These are phyloP conservation scores for Drosophila nikananu DNA, from an alignment of 1,140 invertebrate genomes.

Conservation along the genomic window DNA sequence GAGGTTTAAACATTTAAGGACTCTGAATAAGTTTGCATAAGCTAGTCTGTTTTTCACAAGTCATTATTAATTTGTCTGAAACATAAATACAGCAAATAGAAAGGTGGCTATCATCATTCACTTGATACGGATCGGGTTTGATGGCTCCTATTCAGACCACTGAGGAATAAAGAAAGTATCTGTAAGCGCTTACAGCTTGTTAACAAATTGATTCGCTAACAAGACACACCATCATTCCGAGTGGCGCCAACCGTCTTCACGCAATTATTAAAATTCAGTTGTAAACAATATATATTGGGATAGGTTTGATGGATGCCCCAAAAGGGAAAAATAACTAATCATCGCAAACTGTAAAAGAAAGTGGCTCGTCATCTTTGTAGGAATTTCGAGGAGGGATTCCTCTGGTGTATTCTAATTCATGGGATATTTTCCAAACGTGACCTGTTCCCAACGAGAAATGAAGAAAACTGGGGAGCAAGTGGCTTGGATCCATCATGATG, in stretches of 20 bases:
- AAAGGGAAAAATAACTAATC: conserved; percentile 59
- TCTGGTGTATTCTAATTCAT: conserved; percentile 23
- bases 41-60: conserved; percentile 1
- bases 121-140: conserved; percentile 24
- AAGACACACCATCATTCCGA: conserved; percentile 54
- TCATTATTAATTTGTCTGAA: conserved; percentile 42
- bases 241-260: conserved; percentile 70
- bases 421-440: conserved; percentile 30
- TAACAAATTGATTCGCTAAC: conserved; percentile 80
- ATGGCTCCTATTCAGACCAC: conserved; percentile 24
- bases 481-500: conserved; percentile 64
- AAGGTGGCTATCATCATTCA: conserved; percentile 28
- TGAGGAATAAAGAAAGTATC: conserved; percentile 39
- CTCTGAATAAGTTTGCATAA: conserved; percentile 2
- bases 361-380: conserved; percentile 67
- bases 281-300: conserved; percentile 54
- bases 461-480: conserved; percentile 31
- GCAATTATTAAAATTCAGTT: conserved; percentile 58
- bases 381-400: conserved; percentile 43
- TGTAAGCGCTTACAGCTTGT: conserved; percentile 59
- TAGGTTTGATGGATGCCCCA: conserved; percentile 53
- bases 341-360: conserved; percentile 52
- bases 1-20: neutral
- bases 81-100: conserved; percentile 24
- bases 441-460: neutral